These are phyloP conservation scores for Beaufortia kweichowensis DNA, from an alignment of 2,113 vertebrate species.

Conservation along the genomic window DNA sequence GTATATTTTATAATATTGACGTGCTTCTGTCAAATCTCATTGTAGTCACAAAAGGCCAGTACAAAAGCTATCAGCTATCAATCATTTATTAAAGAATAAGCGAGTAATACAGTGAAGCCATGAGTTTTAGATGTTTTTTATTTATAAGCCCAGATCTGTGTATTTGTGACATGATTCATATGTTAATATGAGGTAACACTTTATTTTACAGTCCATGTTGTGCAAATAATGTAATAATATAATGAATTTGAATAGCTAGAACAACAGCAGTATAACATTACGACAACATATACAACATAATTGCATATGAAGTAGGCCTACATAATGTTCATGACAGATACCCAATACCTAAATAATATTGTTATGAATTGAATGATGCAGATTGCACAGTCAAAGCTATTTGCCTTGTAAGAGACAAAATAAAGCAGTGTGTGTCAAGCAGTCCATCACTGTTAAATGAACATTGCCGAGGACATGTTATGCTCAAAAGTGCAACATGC, in stretches of 20 bases:
- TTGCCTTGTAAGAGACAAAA: not conserved
- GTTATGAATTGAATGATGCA: not conserved
- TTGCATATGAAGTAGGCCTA: not conserved
- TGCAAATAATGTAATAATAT: not conserved
- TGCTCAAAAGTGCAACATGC: slow-evolving; percentile 29
- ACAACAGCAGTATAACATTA: not conserved
- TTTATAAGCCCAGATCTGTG: not conserved
- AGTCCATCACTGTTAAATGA: not conserved
- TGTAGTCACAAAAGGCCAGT: not conserved
- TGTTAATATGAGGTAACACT: not conserved
- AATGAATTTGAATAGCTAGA: not conserved
- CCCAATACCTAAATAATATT: not conserved
- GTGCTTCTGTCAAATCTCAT: not conserved
- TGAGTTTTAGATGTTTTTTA: not conserved
- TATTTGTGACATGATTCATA: not conserved
- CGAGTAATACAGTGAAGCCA: not conserved
- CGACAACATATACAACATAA: not conserved
- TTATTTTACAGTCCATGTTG: too few species aligned
- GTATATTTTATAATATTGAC: not conserved
- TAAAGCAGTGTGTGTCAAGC: slow-evolving; percentile 1
- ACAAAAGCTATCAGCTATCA: slow-evolving; percentile 26
- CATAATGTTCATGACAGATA: not conserved
- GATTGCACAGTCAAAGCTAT: not conserved
- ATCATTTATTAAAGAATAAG: slow-evolving; percentile 42
- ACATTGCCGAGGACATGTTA: not conserved